Evolutionary conservation across 2,113 vertebrate genomes (phyloP).

Genomic region (Etia nguti): DNA sequence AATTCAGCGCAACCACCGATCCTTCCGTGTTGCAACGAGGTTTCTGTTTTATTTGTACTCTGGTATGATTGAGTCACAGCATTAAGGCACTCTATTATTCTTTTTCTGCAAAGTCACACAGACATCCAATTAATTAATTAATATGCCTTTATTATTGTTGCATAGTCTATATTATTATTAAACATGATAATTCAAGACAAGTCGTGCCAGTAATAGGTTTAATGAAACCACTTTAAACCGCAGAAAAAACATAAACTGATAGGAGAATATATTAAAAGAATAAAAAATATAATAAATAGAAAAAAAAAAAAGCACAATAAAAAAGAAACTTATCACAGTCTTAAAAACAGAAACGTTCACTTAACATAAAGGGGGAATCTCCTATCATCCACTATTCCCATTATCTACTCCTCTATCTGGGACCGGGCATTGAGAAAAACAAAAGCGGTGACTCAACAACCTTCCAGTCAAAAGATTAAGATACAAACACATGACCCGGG

Average conservation of each 20-base stretch:
- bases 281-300: background rate
- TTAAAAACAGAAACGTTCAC: background rate
- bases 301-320: background rate
- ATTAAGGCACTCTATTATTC: background rate
- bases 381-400: background rate
- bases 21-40: background rate
- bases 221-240: background rate
- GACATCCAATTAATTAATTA: background rate
- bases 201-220: background rate
- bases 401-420: background rate
- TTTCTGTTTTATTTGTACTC: background rate
- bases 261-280: rapidly evolving
- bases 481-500: background rate
- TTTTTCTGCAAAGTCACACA: background rate
- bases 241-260: background rate
- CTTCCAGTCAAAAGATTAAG: background rate
- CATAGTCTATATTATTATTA: background rate
- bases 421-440: background rate
- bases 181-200: background rate
- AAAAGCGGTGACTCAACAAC: background rate
- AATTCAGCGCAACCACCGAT: background rate
- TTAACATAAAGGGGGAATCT: background rate
- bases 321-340: background rate
- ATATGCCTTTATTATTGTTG: background rate
- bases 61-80: background rate